These are phyloP conservation scores for Chelon auratus DNA, from an alignment of 2,797 vertebrate species.

Conservation along the genomic window DNA sequence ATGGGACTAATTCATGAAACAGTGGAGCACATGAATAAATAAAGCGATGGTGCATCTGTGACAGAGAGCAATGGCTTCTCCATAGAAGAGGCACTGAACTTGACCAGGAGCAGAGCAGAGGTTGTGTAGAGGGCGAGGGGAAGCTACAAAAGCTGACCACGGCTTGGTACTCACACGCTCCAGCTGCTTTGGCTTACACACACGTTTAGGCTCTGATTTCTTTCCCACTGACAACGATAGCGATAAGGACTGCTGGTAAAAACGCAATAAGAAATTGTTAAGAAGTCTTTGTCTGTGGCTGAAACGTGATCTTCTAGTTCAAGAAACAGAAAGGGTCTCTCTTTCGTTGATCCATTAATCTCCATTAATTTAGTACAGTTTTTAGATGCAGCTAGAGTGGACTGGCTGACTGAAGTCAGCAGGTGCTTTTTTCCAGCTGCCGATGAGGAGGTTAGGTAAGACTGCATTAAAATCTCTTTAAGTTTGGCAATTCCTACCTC, in stretches of 20 bases:
- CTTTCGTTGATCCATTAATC: not conserved
- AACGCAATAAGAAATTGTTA: conserved; percentile 80
- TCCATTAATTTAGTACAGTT: conserved; percentile 11
- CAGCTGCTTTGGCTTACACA: conserved; percentile 85
- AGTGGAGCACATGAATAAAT: conserved; percentile 57
- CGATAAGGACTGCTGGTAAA: conserved; percentile 85
- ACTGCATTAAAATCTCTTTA: not conserved
- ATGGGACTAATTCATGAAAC: conserved; percentile 43
- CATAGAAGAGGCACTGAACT: conserved; percentile 67
- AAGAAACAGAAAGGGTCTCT: not conserved
- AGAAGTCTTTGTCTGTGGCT: conserved; percentile 36
- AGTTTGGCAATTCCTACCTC: no score
- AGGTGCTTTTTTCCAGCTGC: conserved; percentile 1
- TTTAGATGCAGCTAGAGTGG: conserved; percentile 6
- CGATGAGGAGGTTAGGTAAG: conserved; percentile 16
- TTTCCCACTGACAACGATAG: conserved; percentile 85
- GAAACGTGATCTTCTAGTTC: conserved; percentile 23
- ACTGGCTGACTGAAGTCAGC: conserved; percentile 3
- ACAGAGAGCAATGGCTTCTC: conserved; percentile 63
- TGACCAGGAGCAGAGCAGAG: conserved; percentile 80
- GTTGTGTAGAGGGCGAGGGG: conserved; percentile 60
- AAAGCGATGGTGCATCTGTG: conserved; percentile 76
- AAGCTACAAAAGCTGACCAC: conserved; percentile 63
- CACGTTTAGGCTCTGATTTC: conserved; percentile 85
- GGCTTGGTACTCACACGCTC: conserved; percentile 87